Conservation (phyloP, 2,797 vertebrate genomes). For the Thalassophryne amazonica region DNA sequence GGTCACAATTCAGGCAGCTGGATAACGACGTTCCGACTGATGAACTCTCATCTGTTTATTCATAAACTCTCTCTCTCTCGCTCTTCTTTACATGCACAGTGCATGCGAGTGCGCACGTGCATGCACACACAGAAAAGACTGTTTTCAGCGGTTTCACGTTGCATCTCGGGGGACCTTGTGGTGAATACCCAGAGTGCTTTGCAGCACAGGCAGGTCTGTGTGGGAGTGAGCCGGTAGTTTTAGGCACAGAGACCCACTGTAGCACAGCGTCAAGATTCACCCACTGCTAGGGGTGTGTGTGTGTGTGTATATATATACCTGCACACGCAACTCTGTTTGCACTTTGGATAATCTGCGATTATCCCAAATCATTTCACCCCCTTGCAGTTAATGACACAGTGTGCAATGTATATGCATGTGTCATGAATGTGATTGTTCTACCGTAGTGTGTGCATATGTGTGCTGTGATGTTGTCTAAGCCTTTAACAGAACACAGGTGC, state of each 20-base stretch:
- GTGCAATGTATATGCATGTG: not conserved
- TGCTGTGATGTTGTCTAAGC: constrained; percentile 24
- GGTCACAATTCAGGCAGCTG: constrained; percentile 62
- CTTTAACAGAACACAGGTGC: constrained; percentile 42
- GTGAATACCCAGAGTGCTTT: constrained; percentile 69
- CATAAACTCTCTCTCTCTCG: constrained; percentile 43
- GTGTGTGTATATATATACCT: constrained; percentile 2
- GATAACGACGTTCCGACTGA: constrained; percentile 65
- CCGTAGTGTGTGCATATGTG: not conserved
- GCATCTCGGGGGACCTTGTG: constrained; percentile 64
- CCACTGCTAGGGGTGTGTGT: constrained; percentile 9
- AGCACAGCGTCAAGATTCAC: constrained; percentile 35
- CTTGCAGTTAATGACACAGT: too few relatives aligned
- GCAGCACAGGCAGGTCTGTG: constrained; percentile 67
- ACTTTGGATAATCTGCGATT: too few relatives aligned
- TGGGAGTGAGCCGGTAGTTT: constrained; percentile 55
- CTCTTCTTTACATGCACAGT: constrained; percentile 28
- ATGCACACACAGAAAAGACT: constrained; percentile 2
- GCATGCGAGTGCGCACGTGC: not conserved
- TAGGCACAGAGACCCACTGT: constrained; percentile 60
- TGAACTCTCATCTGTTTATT: constrained; percentile 69
- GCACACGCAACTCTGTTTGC: too few relatives aligned
- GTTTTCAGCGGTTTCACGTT: constrained; percentile 57
- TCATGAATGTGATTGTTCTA: too few relatives aligned
- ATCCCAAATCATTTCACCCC: too few relatives aligned